These are phyloP conservation scores for Drosophila asahinai DNA, from an alignment of 1,140 invertebrate species.

Conservation along the genomic window DNA sequence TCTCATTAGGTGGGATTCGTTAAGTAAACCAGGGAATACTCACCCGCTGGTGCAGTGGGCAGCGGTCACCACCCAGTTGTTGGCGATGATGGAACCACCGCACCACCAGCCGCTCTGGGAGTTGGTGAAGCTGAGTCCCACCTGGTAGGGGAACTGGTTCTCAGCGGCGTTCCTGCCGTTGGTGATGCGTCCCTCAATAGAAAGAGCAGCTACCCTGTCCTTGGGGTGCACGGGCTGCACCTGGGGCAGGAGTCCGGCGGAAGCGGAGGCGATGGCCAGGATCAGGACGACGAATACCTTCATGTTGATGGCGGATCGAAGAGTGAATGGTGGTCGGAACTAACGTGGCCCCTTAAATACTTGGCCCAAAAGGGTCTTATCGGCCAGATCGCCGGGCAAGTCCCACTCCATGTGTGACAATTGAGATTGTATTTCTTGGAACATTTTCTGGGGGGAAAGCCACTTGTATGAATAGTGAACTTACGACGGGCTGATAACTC, in stretches of 20 bases:
- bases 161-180: slow-evolving; percentile 63
- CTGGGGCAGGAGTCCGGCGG: slow-evolving; percentile 60
- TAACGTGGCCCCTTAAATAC: background rate
- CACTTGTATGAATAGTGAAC: background rate
- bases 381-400: background rate
- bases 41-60: slow-evolving; percentile 86
- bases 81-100: slow-evolving; percentile 87
- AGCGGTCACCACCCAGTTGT: slow-evolving; percentile 86
- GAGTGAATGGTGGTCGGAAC: slow-evolving; percentile 39
- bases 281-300: slow-evolving; percentile 66
- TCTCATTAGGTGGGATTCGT: too few species aligned
- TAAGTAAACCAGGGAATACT: too few species aligned
- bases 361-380: slow-evolving; percentile 9
- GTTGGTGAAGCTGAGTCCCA: slow-evolving; percentile 83
- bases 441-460: slow-evolving; percentile 8
- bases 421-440: slow-evolving; percentile 2
- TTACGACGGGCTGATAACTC: background rate
- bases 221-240: slow-evolving; percentile 56
- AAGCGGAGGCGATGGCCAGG: slow-evolving; percentile 64
- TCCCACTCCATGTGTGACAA: background rate
- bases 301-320: slow-evolving; percentile 51
- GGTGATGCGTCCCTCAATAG: slow-evolving; percentile 73
- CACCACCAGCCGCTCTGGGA: slow-evolving; percentile 83
- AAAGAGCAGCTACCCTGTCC: slow-evolving; percentile 28
- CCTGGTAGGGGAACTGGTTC: slow-evolving; percentile 86